Percentiles rank a stretch among this genome's conserved stretches.
Conservation (phyloP, 2,888 invertebrate genomes). For the Apantesis nais region DNA sequence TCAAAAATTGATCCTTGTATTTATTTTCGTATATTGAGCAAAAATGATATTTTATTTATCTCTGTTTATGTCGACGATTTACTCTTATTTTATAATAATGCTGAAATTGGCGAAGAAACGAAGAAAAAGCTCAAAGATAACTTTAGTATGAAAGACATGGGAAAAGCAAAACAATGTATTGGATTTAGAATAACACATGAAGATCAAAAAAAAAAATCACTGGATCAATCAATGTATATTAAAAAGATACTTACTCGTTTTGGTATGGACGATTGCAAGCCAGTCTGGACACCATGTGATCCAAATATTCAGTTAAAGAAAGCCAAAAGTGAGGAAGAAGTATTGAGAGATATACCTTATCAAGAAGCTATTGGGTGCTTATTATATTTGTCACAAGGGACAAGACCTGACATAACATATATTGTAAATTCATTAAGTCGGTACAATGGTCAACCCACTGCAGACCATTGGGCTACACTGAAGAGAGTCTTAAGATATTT, state of each 20-base stretch:
- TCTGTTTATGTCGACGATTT: slow-evolving; percentile 45
- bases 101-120: slow-evolving; percentile 9
- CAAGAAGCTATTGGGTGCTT: neutral
- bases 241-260: slow-evolving; percentile 9
- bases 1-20: too few species aligned
- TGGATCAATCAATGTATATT: slow-evolving; percentile 17
- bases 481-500: too few species aligned
- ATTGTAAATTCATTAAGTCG: slow-evolving; percentile 13
- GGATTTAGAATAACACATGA: slow-evolving; percentile 14
- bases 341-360: neutral
- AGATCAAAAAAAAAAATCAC: slow-evolving; percentile 5
- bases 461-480: too few species aligned
- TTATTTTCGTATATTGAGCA: neutral
- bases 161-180: slow-evolving; percentile 15
- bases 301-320: neutral
- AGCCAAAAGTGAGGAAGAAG: slow-evolving; percentile 1
- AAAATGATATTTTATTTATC: slow-evolving; percentile 38
- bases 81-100: slow-evolving; percentile 30
- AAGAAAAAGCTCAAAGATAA: slow-evolving; percentile 30
- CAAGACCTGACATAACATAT: slow-evolving; percentile 26
- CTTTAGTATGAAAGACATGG: slow-evolving; percentile 44
- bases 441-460: too few species aligned
- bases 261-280: slow-evolving; percentile 10
- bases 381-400: slow-evolving; percentile 24
- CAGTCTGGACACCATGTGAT: slow-evolving; percentile 10